Percentiles rank a stretch among this genome's conserved stretches.
These are phyloP conservation scores for Agonopterix arenella DNA, from an alignment of 2,888 invertebrate species.

Conservation along the genomic window DNA sequence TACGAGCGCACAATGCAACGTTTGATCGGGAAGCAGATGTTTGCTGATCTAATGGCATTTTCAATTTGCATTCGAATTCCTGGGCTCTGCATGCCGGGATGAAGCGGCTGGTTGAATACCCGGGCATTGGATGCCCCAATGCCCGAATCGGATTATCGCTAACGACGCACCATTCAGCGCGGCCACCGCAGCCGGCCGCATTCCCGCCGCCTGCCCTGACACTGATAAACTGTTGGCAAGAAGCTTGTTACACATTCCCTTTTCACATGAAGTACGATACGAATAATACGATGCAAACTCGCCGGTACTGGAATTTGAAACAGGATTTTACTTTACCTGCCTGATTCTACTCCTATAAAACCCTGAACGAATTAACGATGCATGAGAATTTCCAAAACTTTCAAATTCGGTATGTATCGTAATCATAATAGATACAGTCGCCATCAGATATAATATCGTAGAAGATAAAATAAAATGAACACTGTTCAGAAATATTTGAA, in stretches of 20 bases:
- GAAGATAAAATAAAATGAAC: no score
- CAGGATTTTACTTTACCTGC: no score
- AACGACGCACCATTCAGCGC: conserved; percentile 66
- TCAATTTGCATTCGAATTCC: conserved; percentile 71
- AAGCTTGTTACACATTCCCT: conserved; percentile 1
- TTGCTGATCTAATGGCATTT: conserved; percentile 70
- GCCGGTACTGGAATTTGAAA: no score
- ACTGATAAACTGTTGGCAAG: conserved; percentile 35
- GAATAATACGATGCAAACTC: no score
- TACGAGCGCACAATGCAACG: conserved; percentile 34
- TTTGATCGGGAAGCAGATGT: conserved; percentile 54
- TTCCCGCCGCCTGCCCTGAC: conserved; percentile 32
- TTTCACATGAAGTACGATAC: not conserved
- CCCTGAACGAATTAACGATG: no score
- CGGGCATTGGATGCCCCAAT: conserved; percentile 31
- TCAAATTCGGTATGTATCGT: no score
- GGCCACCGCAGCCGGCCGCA: conserved; percentile 34
- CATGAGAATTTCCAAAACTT: no score
- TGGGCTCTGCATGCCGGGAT: conserved; percentile 37
- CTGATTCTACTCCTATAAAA: no score
- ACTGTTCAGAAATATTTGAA: no score
- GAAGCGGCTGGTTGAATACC: conserved; percentile 23
- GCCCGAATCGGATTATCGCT: conserved; percentile 68
- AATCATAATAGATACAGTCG: no score
- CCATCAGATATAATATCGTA: no score